Base-by-base conservation (phyloP, 2,888 invertebrate species). In the Lithophane socia region DNA sequence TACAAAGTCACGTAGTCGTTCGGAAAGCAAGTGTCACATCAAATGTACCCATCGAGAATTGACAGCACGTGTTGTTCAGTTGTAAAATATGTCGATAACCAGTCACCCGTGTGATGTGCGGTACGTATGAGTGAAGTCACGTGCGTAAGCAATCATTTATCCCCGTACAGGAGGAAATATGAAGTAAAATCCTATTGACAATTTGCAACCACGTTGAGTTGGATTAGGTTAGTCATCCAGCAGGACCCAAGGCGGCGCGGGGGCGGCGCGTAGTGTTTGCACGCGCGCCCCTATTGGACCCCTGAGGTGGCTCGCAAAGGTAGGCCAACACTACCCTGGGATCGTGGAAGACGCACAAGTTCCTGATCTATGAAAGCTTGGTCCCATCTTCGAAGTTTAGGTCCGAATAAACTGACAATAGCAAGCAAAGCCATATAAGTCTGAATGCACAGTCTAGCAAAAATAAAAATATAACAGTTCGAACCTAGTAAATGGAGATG, bases 1-100 rank as follows among this genome's bases (percentile, higher is more conserved):
- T 69, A 75, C 86, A 87, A 86, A 85, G 85, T 85, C 69, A 88
- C n/a, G 61, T 82, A 80, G 61, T 82, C 82, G 61, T 65, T 16
- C 74, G 78, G 82, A 64, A 86, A 82, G 69, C 71, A 72, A 68
- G 70, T 75, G 73, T 78, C 61, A 66, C 44, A n/a, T 77, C 29
- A 49, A 54, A 49, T 42, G 21, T 52, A 13, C 24, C 1, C 63
- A 47, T 37, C 29, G 49, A 63, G 44, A n/a, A 37, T n/a, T 18
- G 13, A 44, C 44, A n/a, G 44, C 68, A 69, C n/a, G 82, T 82
- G 66, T 52, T 58, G 3, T 8, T 21, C 29, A 29, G 29, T 3
- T 21, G 3, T 29, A 44, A 47, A 29, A 47, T 52, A 29, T 60
- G 60, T 78, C n/a, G 18, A 2, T 52, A 52, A 8, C 13, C 10